Evolutionary conservation across 2,113 vertebrate genomes (phyloP).

Genomic region (Ariopsis seemanni): DNA sequence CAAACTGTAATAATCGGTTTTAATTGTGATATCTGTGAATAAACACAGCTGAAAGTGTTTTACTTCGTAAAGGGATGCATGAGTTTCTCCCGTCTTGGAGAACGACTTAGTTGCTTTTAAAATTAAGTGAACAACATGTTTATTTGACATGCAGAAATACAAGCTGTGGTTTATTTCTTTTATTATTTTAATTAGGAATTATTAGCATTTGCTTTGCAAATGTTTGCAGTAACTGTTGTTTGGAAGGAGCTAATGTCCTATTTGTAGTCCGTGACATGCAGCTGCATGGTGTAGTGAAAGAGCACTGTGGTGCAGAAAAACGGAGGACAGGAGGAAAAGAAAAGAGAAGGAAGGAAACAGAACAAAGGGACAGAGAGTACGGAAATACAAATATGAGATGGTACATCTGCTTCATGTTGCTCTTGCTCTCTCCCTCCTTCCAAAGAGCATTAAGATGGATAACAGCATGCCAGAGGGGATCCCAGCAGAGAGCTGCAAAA

Average conservation of each 20-base stretch:
- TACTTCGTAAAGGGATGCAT: not conserved
- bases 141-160: not conserved
- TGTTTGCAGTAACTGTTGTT: constrained; percentile 9
- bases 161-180: not conserved
- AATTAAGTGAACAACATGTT: not conserved
- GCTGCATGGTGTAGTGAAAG: not conserved
- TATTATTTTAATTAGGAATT: not conserved
- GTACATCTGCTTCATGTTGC: constrained; percentile 19
- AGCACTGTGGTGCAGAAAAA: not conserved
- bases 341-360: not conserved
- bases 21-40: not conserved
- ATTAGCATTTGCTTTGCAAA: not conserved
- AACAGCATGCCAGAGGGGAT: constrained; percentile 47
- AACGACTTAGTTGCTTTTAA: not conserved
- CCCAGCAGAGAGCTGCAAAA: constrained; percentile 57
- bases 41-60: constrained; percentile 2
- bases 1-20: not conserved
- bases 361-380: constrained; percentile 25
- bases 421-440: constrained; percentile 7
- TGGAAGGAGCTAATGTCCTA: not conserved
- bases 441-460: constrained; percentile 55
- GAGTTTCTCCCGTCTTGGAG: not conserved
- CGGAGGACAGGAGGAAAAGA: not conserved
- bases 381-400: constrained; percentile 40
- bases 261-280: not conserved